phyloP scores from a whole-genome alignment of 2,113 vertebrate species.

The Etheostoma spectabile region DNA sequence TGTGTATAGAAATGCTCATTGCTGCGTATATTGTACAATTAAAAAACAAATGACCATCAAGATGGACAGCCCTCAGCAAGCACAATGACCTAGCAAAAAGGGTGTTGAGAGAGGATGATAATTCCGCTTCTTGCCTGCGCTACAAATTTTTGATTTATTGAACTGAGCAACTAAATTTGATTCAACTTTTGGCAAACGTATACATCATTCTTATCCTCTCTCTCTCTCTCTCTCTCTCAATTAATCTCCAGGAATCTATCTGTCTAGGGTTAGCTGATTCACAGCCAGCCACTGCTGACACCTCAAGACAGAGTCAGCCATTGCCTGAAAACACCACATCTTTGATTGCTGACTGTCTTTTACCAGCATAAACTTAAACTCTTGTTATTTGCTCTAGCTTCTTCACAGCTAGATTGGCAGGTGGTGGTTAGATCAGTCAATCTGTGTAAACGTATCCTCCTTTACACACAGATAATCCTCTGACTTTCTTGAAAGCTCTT shows the following conservation, averaged over 20 bases:
- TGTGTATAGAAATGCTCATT: background rate
- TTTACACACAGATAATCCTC: constrained; percentile 9
- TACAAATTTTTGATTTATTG: constrained; percentile 59
- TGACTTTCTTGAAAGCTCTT: constrained; percentile 12
- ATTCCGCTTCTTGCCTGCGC: constrained; percentile 10
- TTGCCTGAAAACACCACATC: constrained; percentile 25
- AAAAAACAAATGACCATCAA: background rate
- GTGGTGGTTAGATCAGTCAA: constrained; percentile 33
- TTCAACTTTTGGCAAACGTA: constrained; percentile 45
- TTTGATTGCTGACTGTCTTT: constrained; percentile 16
- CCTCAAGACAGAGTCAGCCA: constrained; percentile 23
- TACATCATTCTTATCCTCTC: constrained; percentile 19
- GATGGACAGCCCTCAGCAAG: constrained; percentile 4
- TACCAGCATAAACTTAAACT: constrained; percentile 5
- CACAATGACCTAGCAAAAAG: constrained; percentile 22
- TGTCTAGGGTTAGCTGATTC: constrained; percentile 40
- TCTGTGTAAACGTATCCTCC: constrained; percentile 48
- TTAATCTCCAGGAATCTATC: background rate
- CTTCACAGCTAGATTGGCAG: constrained; percentile 38
- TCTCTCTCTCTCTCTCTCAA: background rate
- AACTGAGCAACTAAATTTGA: constrained; percentile 47
- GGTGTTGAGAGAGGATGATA: constrained; percentile 10
- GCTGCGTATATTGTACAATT: background rate
- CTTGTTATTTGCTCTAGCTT: constrained; percentile 18
- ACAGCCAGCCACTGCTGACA: constrained; percentile 48